phyloP scores from a whole-genome alignment of 2,113 vertebrate genomes.

The Panurus biarmicus region DNA sequence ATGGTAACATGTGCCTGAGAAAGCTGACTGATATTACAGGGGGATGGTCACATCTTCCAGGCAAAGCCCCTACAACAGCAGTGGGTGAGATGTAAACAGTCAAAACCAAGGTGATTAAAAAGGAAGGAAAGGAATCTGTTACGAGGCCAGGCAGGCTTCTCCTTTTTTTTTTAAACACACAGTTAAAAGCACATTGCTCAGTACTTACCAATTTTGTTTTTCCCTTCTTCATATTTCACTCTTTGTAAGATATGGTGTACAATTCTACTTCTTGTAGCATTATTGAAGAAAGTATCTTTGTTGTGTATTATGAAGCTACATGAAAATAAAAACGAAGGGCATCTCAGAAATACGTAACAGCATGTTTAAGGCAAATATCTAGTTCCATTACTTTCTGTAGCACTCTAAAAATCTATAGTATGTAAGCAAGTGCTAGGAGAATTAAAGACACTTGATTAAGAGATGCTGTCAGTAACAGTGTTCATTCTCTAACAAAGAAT shows the following conservation, averaged over 20 bases:
- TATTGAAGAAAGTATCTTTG: constrained; percentile 95
- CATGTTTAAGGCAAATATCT: background rate
- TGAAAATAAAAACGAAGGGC: constrained; percentile 49
- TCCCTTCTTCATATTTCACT: constrained; percentile 93
- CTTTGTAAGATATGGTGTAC: constrained; percentile 93
- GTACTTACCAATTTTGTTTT: constrained; percentile 90
- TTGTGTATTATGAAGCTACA: constrained; percentile 94
- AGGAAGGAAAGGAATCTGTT: background rate
- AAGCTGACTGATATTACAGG: background rate
- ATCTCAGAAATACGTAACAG: background rate
- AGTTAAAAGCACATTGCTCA: background rate
- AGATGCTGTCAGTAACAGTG: background rate
- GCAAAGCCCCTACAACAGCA: background rate
- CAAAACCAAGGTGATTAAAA: background rate
- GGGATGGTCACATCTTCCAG: background rate
- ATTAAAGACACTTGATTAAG: background rate
- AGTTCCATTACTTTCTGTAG: background rate
- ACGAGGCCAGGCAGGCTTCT: background rate
- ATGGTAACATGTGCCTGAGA: background rate
- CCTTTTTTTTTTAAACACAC: background rate
- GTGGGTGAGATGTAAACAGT: background rate
- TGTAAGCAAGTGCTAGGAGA: background rate
- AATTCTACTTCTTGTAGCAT: constrained; percentile 90
- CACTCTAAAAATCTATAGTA: background rate
- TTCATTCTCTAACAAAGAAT: background rate